phyloP scores from a whole-genome alignment of 2,113 vertebrate species.

The Dascyllus trimaculatus region DNA sequence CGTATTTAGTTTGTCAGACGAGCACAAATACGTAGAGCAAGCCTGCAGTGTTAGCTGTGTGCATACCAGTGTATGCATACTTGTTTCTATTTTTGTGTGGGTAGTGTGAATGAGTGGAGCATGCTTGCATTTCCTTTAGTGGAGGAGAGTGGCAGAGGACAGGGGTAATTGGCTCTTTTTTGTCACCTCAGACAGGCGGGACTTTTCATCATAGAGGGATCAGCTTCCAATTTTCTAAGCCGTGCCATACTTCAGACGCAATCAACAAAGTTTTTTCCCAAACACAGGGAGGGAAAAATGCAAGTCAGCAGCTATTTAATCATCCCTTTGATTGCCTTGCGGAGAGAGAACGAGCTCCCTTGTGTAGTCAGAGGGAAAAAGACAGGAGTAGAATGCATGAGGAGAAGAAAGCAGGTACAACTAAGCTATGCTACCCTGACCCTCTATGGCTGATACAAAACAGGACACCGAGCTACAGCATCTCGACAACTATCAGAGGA shows the following conservation, averaged over 20 bases:
- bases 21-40: slow-evolving; percentile 48
- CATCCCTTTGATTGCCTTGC: slow-evolving; percentile 73
- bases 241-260: slow-evolving; percentile 68
- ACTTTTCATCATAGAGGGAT: slow-evolving; percentile 78
- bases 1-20: slow-evolving; percentile 71
- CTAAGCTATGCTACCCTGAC: slow-evolving; percentile 32
- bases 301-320: slow-evolving; percentile 86
- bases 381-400: slow-evolving; percentile 55
- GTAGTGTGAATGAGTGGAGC: background rate
- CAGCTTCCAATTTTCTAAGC: slow-evolving; percentile 78
- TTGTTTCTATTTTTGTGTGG: slow-evolving; percentile 16
- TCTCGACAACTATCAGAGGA: slow-evolving; percentile 23
- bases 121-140: slow-evolving; percentile 9
- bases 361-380: slow-evolving; percentile 59
- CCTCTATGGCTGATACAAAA: slow-evolving; percentile 25
- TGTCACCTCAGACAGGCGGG: slow-evolving; percentile 76
- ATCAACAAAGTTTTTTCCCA: slow-evolving; percentile 75
- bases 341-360: slow-evolving; percentile 48
- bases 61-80: background rate
- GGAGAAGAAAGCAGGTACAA: slow-evolving; percentile 24
- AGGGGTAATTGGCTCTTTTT: slow-evolving; percentile 79
- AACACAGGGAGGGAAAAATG: slow-evolving; percentile 70
- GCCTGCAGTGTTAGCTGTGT: slow-evolving; percentile 12
- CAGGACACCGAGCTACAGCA: slow-evolving; percentile 22
- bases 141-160: slow-evolving; percentile 67